A percentile compares a stretch with the other conserved stretches of the same genome.
Conservation (phyloP, 2,113 vertebrate genomes). For the Eubucco bourcierii region DNA sequence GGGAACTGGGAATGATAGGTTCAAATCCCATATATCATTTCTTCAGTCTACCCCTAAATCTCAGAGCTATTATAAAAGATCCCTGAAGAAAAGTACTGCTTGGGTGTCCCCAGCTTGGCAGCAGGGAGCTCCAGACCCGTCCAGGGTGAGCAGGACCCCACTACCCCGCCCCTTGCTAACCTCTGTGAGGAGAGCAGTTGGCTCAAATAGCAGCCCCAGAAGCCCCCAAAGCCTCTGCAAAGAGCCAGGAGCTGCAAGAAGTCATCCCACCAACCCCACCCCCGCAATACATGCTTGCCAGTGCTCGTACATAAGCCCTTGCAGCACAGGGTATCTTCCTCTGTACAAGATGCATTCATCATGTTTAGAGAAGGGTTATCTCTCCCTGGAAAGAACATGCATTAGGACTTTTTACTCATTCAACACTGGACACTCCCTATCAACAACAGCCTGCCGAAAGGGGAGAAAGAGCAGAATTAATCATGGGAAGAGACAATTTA, state of each 20-base stretch:
- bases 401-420: slow-evolving; percentile 91
- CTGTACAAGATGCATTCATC: slow-evolving; percentile 80
- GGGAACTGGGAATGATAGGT: background rate
- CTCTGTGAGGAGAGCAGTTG: fast-evolving
- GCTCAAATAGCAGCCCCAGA: background rate
- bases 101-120: background rate
- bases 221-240: background rate
- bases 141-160: background rate
- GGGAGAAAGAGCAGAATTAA: slow-evolving; percentile 78
- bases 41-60: background rate
- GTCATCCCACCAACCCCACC: background rate
- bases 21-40: background rate
- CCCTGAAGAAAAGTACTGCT: background rate
- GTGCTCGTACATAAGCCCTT: background rate
- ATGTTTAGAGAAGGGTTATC: slow-evolving; percentile 87
- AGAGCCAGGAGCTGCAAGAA: background rate
- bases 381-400: slow-evolving; percentile 78
- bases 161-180: background rate
- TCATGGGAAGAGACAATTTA: slow-evolving; percentile 81
- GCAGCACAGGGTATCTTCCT: slow-evolving; percentile 69
- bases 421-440: slow-evolving; percentile 88
- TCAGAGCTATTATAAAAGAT: background rate
- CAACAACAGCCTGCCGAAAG: slow-evolving; percentile 83
- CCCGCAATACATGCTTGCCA: background rate
- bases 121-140: fast-evolving